A percentile compares a stretch with the other conserved stretches of the same genome.
These are phyloP conservation scores for Eospalax fontanierii DNA, from an alignment of 2,797 vertebrate genomes.

Conservation along the genomic window DNA sequence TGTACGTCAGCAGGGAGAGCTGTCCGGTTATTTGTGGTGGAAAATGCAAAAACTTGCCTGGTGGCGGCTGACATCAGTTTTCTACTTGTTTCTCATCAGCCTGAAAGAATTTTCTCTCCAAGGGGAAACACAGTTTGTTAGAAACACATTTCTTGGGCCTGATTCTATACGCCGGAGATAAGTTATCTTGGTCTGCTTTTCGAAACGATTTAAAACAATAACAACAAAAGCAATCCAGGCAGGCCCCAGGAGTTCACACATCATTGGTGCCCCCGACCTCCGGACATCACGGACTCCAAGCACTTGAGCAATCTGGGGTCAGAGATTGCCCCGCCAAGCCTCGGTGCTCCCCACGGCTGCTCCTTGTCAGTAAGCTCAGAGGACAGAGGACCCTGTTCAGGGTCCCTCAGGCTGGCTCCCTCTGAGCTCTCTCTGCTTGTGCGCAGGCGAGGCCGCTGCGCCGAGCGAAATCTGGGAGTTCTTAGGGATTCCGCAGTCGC, in stretches of 20 bases:
- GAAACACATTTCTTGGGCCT: conserved; percentile 33
- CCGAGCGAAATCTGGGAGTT: background rate
- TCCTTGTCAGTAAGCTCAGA: fast-evolving
- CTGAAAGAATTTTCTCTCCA: conserved; percentile 28
- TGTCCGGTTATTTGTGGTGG: background rate
- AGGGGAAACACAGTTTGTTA: background rate
- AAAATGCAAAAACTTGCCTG: background rate
- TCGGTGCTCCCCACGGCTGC: background rate
- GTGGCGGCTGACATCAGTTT: background rate
- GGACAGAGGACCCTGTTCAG: background rate
- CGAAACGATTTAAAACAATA: background rate
- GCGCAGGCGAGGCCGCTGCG: background rate
- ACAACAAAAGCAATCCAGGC: background rate
- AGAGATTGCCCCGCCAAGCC: background rate
- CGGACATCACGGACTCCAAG: fast-evolving
- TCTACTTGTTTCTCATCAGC: background rate
- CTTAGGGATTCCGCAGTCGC: conserved; percentile 63
- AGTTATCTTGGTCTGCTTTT: conserved; percentile 30
- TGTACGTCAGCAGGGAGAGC: background rate
- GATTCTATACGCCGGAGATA: conserved; percentile 1
- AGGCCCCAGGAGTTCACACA: background rate
- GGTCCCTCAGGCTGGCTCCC: background rate
- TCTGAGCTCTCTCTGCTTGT: background rate
- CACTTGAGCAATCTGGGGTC: background rate
- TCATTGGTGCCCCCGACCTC: background rate